phyloP scores from a whole-genome alignment of 2,113 vertebrate genomes.

The Nesospiza acunhae region DNA sequence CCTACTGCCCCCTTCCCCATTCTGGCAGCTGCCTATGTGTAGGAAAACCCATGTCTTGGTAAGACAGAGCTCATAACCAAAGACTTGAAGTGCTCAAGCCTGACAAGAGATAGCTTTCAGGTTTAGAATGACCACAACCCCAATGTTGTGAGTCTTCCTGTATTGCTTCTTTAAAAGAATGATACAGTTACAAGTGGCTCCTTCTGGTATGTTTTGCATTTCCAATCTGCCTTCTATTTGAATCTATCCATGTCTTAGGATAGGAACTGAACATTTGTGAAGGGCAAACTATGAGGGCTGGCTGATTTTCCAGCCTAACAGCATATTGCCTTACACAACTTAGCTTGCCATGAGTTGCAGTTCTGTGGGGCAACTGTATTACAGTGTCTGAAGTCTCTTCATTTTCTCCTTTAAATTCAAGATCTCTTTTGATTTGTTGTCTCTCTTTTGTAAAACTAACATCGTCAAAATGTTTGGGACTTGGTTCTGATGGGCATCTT shows the following conservation, averaged over 20 bases:
- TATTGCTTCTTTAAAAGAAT: background rate
- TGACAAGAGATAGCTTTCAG: background rate
- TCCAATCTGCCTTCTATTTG: background rate
- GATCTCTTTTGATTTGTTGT: background rate
- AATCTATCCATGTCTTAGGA: background rate
- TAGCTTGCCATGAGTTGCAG: background rate
- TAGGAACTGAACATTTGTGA: background rate
- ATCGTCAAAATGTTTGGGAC: background rate
- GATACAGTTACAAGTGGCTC: background rate
- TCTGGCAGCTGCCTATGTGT: background rate
- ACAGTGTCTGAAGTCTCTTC: background rate
- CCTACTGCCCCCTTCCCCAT: background rate
- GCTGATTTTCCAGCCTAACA: background rate
- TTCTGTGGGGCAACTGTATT: background rate
- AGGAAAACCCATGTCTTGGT: background rate
- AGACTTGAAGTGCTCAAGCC: background rate
- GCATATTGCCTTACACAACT: background rate
- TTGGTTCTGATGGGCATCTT: background rate
- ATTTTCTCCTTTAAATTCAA: background rate
- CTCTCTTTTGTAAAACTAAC: background rate
- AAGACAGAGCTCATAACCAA: background rate
- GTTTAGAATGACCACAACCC: background rate
- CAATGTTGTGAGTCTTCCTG: background rate
- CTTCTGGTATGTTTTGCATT: background rate
- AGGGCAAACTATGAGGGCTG: background rate